Evolutionary conservation across 2,888 invertebrate species (phyloP), one percentile per base, ranked within the genome.

Genomic region (Artemia sinica): DNA sequence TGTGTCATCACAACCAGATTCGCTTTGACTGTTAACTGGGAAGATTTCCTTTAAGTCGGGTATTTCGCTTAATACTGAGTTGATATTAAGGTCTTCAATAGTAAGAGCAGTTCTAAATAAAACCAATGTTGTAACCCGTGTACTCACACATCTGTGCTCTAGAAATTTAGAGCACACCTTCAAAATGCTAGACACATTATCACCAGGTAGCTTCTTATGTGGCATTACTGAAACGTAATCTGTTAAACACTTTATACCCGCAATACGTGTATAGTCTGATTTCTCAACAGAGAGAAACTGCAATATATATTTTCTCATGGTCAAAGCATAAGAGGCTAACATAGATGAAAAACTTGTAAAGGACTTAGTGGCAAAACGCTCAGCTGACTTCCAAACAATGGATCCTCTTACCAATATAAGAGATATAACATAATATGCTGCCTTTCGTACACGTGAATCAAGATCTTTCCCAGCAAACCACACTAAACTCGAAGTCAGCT

Each of bases 41-140:
- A 18, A 28, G n/a, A 58, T n/a, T 28, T 58, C 63, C n/a, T 8
- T n/a, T 9, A 58, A n/a, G 8, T 18, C 14, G 9, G 63, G 63
- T n/a, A 58, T 28, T 18, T 58, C 63, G 14, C 14, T 58, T 28
- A 58, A 58, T 8, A 58, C 63, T 10, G 63, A 58, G 28, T 58
- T 28, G 11, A 58, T 58, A 58, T 58, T 28, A 11, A 58, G 63
- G 2, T 58, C 63, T 58, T 58, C 63, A 28, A 58, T 58, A 28
- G 63, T 58, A 28, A 58, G 63, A 11, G 63, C 63, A 10, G n/a
- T 58, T 9, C 28, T 58, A 28, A 58, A 58, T 8, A 58, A 28
- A 58, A 58, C 63, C n/a, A 58, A 11, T 28, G 63, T 28, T n/a
- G 63, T 58, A 58, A 58, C 63, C 28, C 63, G 63, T 58, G 12